Base-by-base conservation (phyloP, 1,140 invertebrate genomes). In the Pararge aegeria region DNA sequence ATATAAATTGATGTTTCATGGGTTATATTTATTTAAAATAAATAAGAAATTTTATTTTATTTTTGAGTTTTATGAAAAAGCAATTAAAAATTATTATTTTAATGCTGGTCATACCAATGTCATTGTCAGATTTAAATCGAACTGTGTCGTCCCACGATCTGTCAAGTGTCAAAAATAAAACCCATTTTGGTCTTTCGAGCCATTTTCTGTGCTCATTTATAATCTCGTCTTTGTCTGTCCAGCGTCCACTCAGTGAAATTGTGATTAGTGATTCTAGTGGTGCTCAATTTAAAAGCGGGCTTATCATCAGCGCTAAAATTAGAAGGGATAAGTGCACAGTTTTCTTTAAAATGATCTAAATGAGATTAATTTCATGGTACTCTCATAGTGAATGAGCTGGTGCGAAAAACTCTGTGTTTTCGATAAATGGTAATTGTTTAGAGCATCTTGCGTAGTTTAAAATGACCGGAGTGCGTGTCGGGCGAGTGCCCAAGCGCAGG, bases 391-490 rank as follows among this genome's bases (percentile, higher is more conserved):
- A 81, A 69, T 74, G 75, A 62, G 66, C 73, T 64, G 59, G 49
- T 49, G 53, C 71, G 72, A 76, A 66, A 51, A 54, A 54, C 51
- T n/a, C n/a, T 9, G 54, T 55, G 44, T 62, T 62, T 62, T 61
- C 42, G 20, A 40, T 57, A 15, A 67, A 68, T 67, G 70, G 54
- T 67, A 67, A 70, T 66, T 57, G 55, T 57, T 62, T 44, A 37
- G 16, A 57, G 38, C 55, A 57, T 37, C 24, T 62, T 56, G 44
- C 10, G 13, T 55, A 50, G 37, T 55, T 30, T 40, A 77, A 75
- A 73, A 89, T 89, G 86, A 86, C 84, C 50, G 82, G 78, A 63
- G 70, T 87, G 52, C 73, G 83, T 44, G 70, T 77, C 42, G 82
- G 83, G 57, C 80, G 84, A 18, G 81, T 89, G 51, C 70, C 68